Evolutionary conservation across 2,888 invertebrate genomes (phyloP), one percentile per base, ranked within the genome.

Genomic region (Conus canariensis): DNA sequence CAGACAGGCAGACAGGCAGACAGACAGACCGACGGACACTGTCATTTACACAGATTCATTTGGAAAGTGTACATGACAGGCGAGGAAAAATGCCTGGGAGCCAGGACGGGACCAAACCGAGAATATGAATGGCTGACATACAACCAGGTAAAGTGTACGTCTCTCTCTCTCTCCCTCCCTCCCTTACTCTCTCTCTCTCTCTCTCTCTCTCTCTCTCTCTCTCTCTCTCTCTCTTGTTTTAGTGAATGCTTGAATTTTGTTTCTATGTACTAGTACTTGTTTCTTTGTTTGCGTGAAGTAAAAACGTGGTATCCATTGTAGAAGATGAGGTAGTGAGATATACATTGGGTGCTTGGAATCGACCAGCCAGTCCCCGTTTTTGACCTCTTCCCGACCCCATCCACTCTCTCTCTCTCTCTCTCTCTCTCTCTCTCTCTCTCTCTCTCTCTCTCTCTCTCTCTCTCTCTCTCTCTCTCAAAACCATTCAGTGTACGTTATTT

Each of bases 121-220:
- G 98, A 98, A 45, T 99, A 98, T 97, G 97, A 97, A 95, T 99
- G 99, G 99, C 97, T 99, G 93, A 98, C 98, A 95, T 99, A 98
- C 97, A 98, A 99, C 97, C 98, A 99, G 96, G 98, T 96, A 92
- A 93, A 86, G 12, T n/a, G 1, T 14, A 19, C 30, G 67, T 19
- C 19, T 16, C 19, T 30, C 14, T 45, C 45, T 59, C 19, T 88
- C 2, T 16, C 22, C 6, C 77, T 19, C 77, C 77, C n/a, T 10
- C 77, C 77, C 77, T 22, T 0, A 5, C 85, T 85, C 3, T 1
- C 8, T 10, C 3, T 0, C 58, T 58, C 16, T 58, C 16, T 58
- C 58, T 58, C 8, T 88, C 59, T 56, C 56, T 82, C 25, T 30
- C 7, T n/a, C n/a, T 82, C 22, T 30, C 59, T 59, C 19, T 64